phyloP scores from a whole-genome alignment of 2,113 vertebrate genomes.

The Chamaea fasciata region DNA sequence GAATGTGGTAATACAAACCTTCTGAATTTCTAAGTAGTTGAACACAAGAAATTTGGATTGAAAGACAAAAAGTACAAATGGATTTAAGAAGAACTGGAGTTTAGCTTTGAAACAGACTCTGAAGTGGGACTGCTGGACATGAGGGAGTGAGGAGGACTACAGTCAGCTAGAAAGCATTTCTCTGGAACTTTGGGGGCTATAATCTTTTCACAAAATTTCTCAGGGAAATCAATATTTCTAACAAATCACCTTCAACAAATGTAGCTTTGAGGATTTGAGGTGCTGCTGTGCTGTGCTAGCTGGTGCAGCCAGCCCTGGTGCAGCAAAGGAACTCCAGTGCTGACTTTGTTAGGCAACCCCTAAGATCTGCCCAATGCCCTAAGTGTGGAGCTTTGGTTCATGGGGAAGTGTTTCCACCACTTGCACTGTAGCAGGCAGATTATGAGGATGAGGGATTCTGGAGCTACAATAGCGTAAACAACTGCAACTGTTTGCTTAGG shows the following conservation, averaged over 20 bases:
- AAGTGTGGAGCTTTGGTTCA: not conserved
- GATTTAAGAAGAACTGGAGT: not conserved
- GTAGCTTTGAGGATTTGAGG: not conserved
- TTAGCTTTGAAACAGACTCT: not conserved
- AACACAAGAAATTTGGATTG: not conserved
- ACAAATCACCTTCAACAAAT: not conserved
- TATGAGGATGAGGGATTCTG: not conserved
- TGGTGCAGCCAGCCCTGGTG: too few relatives aligned
- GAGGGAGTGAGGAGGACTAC: not conserved
- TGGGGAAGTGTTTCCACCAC: not conserved
- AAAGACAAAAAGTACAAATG: not conserved
- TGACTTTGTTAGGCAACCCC: not conserved
- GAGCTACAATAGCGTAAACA: rapidly evolving
- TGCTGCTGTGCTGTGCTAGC: not conserved
- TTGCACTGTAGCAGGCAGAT: not conserved
- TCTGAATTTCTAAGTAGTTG: not conserved
- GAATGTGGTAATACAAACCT: not conserved
- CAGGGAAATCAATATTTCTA: not conserved
- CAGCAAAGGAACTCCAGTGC: not conserved
- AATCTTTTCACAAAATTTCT: not conserved
- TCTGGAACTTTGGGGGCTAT: not conserved
- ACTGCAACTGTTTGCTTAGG: not conserved
- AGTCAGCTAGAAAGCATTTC: not conserved
- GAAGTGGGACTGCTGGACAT: not conserved
- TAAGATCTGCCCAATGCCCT: not conserved